Base-by-base conservation (phyloP, 2,797 vertebrate species). In the Rhynchotus rufescens region DNA sequence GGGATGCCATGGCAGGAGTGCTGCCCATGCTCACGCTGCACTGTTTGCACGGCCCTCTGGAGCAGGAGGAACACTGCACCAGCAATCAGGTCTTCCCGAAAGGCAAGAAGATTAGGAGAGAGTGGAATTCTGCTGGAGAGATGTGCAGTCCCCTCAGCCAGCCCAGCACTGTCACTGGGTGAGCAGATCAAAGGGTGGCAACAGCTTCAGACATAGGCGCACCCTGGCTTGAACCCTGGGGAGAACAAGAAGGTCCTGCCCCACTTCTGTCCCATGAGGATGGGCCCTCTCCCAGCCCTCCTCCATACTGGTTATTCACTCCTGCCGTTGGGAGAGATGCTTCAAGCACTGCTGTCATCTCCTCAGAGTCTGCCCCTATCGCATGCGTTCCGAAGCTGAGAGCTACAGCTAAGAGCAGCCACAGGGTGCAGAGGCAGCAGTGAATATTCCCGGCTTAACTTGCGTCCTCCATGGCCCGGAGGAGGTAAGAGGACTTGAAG, bases 61-160 rank as follows among this genome's bases (percentile, higher is more conserved):
- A 2, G 1, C 61, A 38, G 66, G 56, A 44, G 64, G 15, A 61
- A 84, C 73, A 74, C 32, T 62, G 81, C 1, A 3, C 17, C 28
- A 0, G 2, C 85, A 67, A 44, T 52, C 90, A 86, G 52, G 47
- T 59, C 75, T 77, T 86, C 66, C 51, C 5, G 0, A 52, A 61
- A 65, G 12, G 38, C 16, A 57, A 68, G 21, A 62, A 42, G 90
- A 94, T 96, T 96, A 94, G 83, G n/a, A 42, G 66, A 65, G 71
- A 80, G 64, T 74, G 42, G 51, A 91, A 93, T 91, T 94, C 90
- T 20, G 0, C 49, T 2, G 54, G 12, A 57, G 57, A 72, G 54
- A 17, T 8, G 1, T 23, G 40, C 75, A 88, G 52, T 56, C 67
- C 54, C 77, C 3, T 30, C 1, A 0, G 60, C 26, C 69, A 64